Percentiles rank a stretch among this genome's conserved stretches.
phyloP scores from a whole-genome alignment of 2,113 vertebrate genomes.

The Tragelaphus scriptus region DNA sequence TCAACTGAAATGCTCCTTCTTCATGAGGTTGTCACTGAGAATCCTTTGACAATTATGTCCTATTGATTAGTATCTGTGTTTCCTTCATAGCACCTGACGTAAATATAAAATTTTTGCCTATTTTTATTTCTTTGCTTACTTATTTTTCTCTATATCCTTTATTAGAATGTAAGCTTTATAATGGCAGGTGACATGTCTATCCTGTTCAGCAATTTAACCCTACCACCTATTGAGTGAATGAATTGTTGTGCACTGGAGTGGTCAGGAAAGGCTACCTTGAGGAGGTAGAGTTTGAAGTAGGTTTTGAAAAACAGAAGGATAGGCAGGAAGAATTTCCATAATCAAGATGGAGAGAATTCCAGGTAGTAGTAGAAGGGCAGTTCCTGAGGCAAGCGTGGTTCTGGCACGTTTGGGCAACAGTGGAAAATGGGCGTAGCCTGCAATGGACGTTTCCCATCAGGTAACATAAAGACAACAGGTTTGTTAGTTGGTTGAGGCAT shows the following conservation, averaged over 20 bases:
- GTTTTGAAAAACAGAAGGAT: slow-evolving; percentile 10
- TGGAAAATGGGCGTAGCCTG: background rate
- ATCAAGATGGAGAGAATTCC: slow-evolving; percentile 22
- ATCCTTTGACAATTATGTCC: background rate
- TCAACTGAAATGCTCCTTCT: background rate
- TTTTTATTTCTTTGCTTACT: background rate
- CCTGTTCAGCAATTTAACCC: background rate
- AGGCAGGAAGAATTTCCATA: background rate
- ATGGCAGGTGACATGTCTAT: background rate
- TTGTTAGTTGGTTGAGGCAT: background rate
- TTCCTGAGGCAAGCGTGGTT: background rate
- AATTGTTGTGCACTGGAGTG: background rate
- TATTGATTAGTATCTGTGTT: background rate
- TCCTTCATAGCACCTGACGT: background rate
- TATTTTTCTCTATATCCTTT: background rate
- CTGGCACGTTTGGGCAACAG: background rate
- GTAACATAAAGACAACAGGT: background rate
- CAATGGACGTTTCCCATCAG: background rate
- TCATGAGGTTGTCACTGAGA: background rate
- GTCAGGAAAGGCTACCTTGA: background rate
- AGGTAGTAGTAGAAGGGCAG: background rate
- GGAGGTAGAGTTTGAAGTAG: background rate
- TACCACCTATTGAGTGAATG: background rate
- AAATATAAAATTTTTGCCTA: background rate
- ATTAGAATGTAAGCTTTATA: background rate